Conservation (phyloP, 1,140 invertebrate genomes). For the Steinernema feltiae region DNA sequence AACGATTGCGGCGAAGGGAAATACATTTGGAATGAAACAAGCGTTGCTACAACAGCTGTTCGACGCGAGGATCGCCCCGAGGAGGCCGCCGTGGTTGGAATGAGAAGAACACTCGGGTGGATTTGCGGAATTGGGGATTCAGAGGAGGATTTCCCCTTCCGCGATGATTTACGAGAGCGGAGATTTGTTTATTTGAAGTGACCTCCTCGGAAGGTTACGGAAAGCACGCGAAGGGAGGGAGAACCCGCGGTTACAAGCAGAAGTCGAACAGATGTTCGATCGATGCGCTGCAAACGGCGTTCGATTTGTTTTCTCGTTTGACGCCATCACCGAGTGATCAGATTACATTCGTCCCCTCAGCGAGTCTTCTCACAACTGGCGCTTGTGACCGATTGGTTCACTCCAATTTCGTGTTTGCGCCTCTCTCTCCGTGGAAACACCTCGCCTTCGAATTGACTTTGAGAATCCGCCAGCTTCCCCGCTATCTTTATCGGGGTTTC, state of each 20-base stretch:
- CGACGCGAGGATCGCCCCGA: too few species aligned
- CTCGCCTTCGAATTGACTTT: background rate
- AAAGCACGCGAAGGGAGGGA: background rate
- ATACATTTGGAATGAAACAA: background rate
- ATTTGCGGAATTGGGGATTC: background rate
- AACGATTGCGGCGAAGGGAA: background rate
- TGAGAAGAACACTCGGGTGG: background rate
- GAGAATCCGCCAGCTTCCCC: background rate
- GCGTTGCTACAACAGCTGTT: background rate
- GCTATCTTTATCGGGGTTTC: background rate
- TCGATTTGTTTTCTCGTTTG: conserved; percentile 6
- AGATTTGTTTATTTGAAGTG: background rate
- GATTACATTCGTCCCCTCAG: background rate
- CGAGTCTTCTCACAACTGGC: too few species aligned
- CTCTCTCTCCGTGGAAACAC: too few species aligned
- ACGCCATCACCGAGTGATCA: background rate
- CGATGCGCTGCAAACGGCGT: background rate
- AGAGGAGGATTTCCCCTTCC: background rate
- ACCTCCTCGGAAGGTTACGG: background rate
- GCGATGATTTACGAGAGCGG: background rate
- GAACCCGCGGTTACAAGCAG: background rate
- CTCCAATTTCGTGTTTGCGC: too few species aligned
- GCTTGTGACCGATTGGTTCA: too few species aligned
- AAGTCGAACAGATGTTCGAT: background rate
- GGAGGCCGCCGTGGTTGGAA: too few species aligned